Evolutionary conservation across 2,113 vertebrate species (phyloP).

Genomic region (Chroicocephalus ridibundus): DNA sequence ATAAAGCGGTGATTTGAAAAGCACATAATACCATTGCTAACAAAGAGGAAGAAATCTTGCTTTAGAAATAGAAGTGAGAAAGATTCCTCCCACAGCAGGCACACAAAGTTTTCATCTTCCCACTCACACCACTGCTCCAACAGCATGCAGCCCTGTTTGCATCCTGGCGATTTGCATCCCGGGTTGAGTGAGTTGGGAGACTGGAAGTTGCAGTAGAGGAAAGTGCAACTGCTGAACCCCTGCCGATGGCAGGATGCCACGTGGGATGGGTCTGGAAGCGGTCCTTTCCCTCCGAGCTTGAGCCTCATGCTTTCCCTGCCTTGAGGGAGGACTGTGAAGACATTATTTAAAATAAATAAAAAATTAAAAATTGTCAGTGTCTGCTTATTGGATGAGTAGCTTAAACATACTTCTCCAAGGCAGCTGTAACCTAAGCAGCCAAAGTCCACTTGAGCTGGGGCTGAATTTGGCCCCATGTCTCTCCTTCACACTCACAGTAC

Average conservation of each 20-base stretch:
- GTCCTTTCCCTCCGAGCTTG: not conserved
- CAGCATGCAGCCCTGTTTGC: not conserved
- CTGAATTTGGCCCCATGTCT: slow-evolving; percentile 4
- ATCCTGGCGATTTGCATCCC: not conserved
- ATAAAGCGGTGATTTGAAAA: slow-evolving; percentile 11
- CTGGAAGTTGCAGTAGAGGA: not conserved
- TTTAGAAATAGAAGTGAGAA: slow-evolving; percentile 68
- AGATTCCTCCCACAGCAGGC: slow-evolving; percentile 62
- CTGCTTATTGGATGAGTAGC: not conserved
- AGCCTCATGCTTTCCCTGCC: not conserved
- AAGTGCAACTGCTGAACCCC: not conserved
- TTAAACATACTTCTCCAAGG: not conserved
- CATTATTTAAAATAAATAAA: not conserved
- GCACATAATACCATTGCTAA: not conserved
- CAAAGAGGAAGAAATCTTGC: slow-evolving; percentile 47
- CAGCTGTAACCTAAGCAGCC: not conserved
- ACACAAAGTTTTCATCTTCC: slow-evolving; percentile 58
- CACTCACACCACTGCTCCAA: slow-evolving; percentile 38
- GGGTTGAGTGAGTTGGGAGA: not conserved
- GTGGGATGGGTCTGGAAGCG: not conserved
- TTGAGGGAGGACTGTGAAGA: not conserved
- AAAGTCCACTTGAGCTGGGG: not conserved
- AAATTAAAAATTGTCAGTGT: not conserved
- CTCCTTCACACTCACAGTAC: not conserved
- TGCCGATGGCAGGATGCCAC: not conserved